These are phyloP conservation scores for Trididemnum miniatum DNA, from an alignment of 23 tunicate species.

Conservation along the genomic window DNA sequence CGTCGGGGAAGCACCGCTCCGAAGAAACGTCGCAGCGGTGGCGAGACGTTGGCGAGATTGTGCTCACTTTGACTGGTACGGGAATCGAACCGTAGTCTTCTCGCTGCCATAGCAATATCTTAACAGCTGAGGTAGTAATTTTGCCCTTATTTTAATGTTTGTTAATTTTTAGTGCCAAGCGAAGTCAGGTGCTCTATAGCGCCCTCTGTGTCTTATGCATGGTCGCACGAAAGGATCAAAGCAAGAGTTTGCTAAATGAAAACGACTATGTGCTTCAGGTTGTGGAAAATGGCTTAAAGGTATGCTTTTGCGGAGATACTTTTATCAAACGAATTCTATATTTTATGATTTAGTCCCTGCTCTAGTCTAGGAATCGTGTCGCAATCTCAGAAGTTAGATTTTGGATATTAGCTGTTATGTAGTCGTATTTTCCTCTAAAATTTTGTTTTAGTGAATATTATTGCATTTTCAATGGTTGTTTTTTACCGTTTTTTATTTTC, in stretches of 20 bases:
- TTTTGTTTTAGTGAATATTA: neutral
- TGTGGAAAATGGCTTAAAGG: constrained; percentile 8
- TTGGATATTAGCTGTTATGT: neutral
- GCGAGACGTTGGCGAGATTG: neutral
- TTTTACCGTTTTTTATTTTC: too few species aligned
- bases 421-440: neutral
- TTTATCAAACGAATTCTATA: too few species aligned
- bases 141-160: neutral
- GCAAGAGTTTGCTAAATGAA: constrained; percentile 24
- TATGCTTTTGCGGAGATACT: too few species aligned
- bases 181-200: constrained; percentile 1
- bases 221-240: constrained; percentile 46
- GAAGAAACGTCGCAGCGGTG: neutral
- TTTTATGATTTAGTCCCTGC: too few species aligned
- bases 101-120: neutral
- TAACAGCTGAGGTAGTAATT: neutral
- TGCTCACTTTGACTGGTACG: neutral
- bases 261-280: neutral
- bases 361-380: too few species aligned
- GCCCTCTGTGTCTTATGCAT: constrained; percentile 45
- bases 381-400: too few species aligned
- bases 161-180: neutral
- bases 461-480: too few species aligned
- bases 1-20: neutral
- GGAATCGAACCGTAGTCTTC: neutral